A percentile compares a stretch with the other conserved stretches of the same genome.
These are phyloP conservation scores for Pseudopipra pipra DNA, from an alignment of 2,113 vertebrate species.

Conservation along the genomic window DNA sequence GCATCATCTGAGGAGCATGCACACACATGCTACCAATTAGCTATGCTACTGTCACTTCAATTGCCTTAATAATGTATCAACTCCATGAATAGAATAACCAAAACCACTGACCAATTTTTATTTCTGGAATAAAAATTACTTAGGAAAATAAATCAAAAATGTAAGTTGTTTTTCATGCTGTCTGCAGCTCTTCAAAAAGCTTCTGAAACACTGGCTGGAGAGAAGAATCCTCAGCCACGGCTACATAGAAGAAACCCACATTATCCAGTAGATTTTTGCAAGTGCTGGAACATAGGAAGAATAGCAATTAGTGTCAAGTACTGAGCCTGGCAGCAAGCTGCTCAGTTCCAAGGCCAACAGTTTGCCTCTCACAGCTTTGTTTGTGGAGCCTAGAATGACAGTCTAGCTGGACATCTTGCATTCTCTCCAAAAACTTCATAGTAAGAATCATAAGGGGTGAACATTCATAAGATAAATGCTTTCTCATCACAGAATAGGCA, in stretches of 20 bases:
- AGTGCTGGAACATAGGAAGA: neutral
- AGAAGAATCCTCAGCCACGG: neutral
- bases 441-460: neutral
- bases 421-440: neutral
- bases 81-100: neutral
- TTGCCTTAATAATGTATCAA: neutral
- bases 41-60: neutral
- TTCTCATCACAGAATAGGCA: neutral
- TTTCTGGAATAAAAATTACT: neutral
- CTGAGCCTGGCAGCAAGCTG: neutral
- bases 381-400: neutral
- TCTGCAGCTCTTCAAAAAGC: neutral
- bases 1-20: neutral
- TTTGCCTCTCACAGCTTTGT: constrained; percentile 3
- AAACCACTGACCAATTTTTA: neutral
- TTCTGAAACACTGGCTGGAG: neutral
- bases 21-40: neutral
- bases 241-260: neutral
- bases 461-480: neutral
- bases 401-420: neutral
- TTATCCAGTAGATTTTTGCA: neutral
- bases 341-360: neutral
- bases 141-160: neutral
- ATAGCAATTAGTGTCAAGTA: neutral
- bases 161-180: neutral